Evolutionary conservation across 2,888 invertebrate species (phyloP).

Genomic region (Morpho achilles): DNA sequence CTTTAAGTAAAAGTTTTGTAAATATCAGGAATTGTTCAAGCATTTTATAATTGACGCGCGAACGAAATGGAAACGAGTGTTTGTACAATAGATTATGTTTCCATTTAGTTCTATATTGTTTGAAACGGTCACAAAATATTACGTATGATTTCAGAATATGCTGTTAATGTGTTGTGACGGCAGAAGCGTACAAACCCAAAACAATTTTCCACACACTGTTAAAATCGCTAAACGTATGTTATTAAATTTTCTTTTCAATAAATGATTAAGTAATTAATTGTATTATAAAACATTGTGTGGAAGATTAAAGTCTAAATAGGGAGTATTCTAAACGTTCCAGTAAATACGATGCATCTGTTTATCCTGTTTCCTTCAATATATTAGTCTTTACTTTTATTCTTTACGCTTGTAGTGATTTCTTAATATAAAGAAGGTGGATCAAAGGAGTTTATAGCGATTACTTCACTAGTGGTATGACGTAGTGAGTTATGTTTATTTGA

Average conservation of each 20-base stretch:
- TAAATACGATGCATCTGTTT: conserved; percentile 18
- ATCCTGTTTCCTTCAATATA: conserved; percentile 63
- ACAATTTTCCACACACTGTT: conserved; percentile 54
- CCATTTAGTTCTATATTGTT: conserved; percentile 39
- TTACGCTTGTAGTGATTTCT: conserved; percentile 67
- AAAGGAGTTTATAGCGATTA: conserved; percentile 52
- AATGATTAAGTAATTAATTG: background rate
- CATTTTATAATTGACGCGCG: conserved; percentile 39
- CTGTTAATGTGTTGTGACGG: conserved; percentile 54
- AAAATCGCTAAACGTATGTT: background rate
- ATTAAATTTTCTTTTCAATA: too few relatives aligned
- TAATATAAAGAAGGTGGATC: conserved; percentile 62
- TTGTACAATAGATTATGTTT: conserved; percentile 17
- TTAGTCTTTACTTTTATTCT: conserved; percentile 44
- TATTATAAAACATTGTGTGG: conserved; percentile 45
- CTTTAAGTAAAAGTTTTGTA: conserved; percentile 5
- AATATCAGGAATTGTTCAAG: conserved; percentile 42
- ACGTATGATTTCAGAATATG: conserved; percentile 8
- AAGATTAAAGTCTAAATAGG: conserved; percentile 50
- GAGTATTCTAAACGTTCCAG: conserved; percentile 57
- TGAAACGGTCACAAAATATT: conserved; percentile 49
- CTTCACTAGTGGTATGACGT: conserved; percentile 59
- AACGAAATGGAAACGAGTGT: conserved; percentile 22
- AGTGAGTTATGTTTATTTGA: conserved; percentile 55
- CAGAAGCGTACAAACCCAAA: conserved; percentile 47